These are phyloP conservation scores for Merluccius polli DNA, from an alignment of 2,797 vertebrate species.

Conservation along the genomic window DNA sequence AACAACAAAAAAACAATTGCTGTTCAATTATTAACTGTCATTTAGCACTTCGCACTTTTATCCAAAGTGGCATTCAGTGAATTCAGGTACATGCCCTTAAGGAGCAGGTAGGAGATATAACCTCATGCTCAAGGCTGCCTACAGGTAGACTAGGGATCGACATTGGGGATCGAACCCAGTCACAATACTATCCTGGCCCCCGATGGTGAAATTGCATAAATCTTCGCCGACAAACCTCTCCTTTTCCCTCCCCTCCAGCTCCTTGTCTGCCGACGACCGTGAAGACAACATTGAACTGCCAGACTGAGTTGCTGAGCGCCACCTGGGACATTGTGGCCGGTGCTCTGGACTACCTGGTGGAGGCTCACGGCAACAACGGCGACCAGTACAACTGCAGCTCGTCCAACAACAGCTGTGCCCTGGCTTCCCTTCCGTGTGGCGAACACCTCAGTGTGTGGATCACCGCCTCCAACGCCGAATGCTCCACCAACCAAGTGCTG, in stretches of 20 bases:
- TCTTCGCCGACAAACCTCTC: neutral
- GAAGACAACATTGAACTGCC: slow-evolving; percentile 51
- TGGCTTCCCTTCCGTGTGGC: slow-evolving; percentile 64
- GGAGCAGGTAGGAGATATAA: too few species aligned
- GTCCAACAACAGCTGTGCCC: slow-evolving; percentile 57
- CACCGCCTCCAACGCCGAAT: slow-evolving; percentile 63
- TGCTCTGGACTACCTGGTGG: slow-evolving; percentile 63
- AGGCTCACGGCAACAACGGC: slow-evolving; percentile 61
- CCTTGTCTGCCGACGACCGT: slow-evolving; percentile 71
- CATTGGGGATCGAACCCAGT: neutral
- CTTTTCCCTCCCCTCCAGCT: slow-evolving; percentile 36
- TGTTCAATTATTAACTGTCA: neutral
- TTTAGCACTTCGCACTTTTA: neutral
- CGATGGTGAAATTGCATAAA: neutral
- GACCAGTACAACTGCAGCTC: slow-evolving; percentile 71
- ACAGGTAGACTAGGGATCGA: neutral
- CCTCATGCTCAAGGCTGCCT: neutral
- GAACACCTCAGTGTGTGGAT: slow-evolving; percentile 73
- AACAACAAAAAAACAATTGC: neutral
- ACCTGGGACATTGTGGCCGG: slow-evolving; percentile 69
- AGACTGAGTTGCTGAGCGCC: slow-evolving; percentile 43
- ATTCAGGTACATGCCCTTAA: neutral
- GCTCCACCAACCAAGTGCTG: slow-evolving; percentile 60
- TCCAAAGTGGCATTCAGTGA: neutral
- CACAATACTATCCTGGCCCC: neutral